Evolutionary conservation across 2,113 vertebrate genomes (phyloP).

Genomic region (Rhodinocichla rosea): DNA sequence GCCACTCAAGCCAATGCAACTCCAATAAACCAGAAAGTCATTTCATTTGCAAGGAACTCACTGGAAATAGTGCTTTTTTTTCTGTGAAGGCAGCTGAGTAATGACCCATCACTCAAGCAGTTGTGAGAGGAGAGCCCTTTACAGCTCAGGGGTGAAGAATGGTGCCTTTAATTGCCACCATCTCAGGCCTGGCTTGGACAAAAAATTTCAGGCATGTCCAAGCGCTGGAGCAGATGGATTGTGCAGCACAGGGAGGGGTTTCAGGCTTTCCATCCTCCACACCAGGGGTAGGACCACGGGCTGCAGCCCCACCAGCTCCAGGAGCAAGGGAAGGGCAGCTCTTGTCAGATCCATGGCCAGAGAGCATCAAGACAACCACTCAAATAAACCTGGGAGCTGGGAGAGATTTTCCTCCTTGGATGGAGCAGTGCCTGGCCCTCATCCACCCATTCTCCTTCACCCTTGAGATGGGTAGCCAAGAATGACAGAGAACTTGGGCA

Average conservation of each 20-base stretch:
- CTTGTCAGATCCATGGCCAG: neutral
- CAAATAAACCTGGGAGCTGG: neutral
- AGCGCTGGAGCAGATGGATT: neutral
- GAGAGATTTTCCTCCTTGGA: neutral
- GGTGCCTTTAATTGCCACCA: neutral
- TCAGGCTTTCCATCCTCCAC: neutral
- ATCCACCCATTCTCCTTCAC: neutral
- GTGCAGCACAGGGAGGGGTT: neutral
- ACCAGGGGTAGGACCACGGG: accelerated
- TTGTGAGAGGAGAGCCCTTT: neutral
- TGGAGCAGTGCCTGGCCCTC: neutral
- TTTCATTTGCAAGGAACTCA: neutral
- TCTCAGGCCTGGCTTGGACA: neutral
- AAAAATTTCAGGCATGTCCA: neutral
- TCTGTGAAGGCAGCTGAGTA: neutral
- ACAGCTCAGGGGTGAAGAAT: neutral
- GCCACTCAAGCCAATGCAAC: neutral
- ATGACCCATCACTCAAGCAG: neutral
- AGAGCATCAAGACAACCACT: neutral
- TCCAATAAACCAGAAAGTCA: neutral
- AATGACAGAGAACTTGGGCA: neutral
- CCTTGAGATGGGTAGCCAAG: neutral
- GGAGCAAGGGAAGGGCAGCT: neutral
- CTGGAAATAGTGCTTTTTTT: neutral
- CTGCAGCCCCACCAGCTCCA: neutral